A percentile compares a stretch with the other conserved stretches of the same genome.
phyloP scores from a whole-genome alignment of 2,797 vertebrate genomes.

The Ciconia nigra region DNA sequence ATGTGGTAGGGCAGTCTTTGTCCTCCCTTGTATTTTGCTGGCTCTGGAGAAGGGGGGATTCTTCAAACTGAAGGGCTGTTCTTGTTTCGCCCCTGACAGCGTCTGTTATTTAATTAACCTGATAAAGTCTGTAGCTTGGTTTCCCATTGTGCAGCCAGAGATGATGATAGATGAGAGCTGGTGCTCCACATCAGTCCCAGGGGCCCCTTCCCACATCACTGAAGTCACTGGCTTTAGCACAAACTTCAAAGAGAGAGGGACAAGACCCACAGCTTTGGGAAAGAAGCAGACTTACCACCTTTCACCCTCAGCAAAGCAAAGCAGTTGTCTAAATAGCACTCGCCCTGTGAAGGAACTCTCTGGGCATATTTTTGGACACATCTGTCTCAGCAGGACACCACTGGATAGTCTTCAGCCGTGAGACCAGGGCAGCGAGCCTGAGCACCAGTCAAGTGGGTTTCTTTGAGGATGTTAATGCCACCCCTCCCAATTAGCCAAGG shows the following conservation, averaged over 20 bases:
- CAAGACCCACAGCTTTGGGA: not conserved
- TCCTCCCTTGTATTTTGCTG: not conserved
- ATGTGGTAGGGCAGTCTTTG: not conserved
- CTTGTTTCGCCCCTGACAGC: not conserved
- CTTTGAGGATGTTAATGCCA: not conserved
- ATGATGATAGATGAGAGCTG: not conserved
- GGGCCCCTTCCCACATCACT: not conserved
- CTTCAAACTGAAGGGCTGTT: not conserved
- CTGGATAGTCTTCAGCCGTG: not conserved
- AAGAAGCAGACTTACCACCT: not conserved
- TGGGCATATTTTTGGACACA: not conserved
- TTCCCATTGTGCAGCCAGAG: not conserved
- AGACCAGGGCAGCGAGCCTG: not conserved
- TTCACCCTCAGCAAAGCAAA: not conserved
- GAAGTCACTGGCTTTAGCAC: not conserved
- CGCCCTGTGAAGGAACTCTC: not conserved
- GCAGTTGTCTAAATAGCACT: not conserved
- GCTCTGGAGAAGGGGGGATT: not conserved
- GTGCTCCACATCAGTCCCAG: not conserved
- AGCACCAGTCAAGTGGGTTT: not conserved
- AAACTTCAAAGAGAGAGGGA: not conserved
- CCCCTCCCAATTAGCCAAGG: not conserved
- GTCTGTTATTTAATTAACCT: conserved; percentile 4
- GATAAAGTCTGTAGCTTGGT: not conserved
- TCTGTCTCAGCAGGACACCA: not conserved